phyloP scores from a whole-genome alignment of 1,140 invertebrate species.

The Drosophila pandora region DNA sequence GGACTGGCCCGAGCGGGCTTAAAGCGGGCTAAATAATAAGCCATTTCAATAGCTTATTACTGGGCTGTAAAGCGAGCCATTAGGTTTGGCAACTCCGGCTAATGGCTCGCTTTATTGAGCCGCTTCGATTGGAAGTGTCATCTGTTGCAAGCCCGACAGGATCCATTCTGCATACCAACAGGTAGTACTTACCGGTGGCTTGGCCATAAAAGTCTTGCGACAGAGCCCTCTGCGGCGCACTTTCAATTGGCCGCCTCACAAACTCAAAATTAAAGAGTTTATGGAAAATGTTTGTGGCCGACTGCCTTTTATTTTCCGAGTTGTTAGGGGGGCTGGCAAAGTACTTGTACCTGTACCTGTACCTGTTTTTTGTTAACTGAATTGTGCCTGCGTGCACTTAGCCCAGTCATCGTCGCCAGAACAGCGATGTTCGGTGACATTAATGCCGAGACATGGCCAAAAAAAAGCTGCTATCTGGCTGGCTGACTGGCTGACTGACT shows the following conservation, averaged over 20 bases:
- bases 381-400: slow-evolving; percentile 37
- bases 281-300: background rate
- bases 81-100: no score
- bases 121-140: background rate
- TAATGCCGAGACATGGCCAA: slow-evolving; percentile 41
- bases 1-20: slow-evolving; percentile 20
- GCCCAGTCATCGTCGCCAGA: slow-evolving; percentile 41
- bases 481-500: background rate
- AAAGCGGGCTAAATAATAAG: slow-evolving; percentile 20
- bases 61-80: no score
- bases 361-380: background rate
- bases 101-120: background rate
- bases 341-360: background rate
- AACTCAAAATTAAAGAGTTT: background rate
- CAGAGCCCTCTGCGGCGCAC: background rate
- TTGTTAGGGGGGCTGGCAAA: background rate
- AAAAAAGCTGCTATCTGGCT: slow-evolving; percentile 8
- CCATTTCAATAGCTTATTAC: no score
- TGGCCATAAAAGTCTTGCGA: background rate
- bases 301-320: background rate
- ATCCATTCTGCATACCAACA: background rate
- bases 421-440: slow-evolving; percentile 64
- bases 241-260: background rate
- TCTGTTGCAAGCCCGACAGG: background rate
- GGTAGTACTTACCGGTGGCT: background rate